Conservation (phyloP, 53 echinoderm and acorn worm species). For the Hippasteria phrygiana region DNA sequence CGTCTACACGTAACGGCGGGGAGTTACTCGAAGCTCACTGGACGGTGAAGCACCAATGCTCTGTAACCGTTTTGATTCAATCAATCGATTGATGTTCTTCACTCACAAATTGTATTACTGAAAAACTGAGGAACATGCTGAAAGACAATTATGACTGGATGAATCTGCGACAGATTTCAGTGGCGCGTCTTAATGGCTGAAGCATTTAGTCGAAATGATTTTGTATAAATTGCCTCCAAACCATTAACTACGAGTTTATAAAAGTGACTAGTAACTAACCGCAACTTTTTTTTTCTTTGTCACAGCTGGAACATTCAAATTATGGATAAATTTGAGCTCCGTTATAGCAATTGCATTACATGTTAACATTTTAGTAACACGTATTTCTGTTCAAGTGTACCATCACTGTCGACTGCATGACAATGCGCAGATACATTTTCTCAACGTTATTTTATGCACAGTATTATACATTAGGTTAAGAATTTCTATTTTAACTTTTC, state of each 20-base stretch:
- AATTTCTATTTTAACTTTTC: too few species aligned
- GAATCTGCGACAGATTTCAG: constrained; percentile 16
- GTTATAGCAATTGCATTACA: too few species aligned
- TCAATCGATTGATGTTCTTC: constrained; percentile 34
- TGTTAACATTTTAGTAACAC: too few species aligned
- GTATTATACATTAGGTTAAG: too few species aligned
- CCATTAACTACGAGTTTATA: constrained; percentile 1
- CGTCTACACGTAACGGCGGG: constrained; percentile 7
- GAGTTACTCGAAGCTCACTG: constrained; percentile 6
- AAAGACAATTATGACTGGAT: constrained; percentile 32
- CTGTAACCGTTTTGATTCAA: constrained; percentile 20
- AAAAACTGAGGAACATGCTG: constrained; percentile 28
- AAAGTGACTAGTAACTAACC: neutral
- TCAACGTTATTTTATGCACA: too few species aligned
- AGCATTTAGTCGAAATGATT: constrained; percentile 25
- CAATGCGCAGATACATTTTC: too few species aligned
- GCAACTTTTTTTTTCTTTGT: neutral
- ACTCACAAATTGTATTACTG: constrained; percentile 43
- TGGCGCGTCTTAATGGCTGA: constrained; percentile 4
- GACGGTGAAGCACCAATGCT: neutral
- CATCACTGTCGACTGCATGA: too few species aligned
- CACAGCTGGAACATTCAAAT: neutral
- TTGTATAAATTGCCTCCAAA: constrained; percentile 38
- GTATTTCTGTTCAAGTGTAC: too few species aligned
- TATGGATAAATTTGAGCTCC: too few species aligned